phyloP scores from a whole-genome alignment of 2,888 invertebrate genomes.

The Sinohyriopsis cumingii region DNA sequence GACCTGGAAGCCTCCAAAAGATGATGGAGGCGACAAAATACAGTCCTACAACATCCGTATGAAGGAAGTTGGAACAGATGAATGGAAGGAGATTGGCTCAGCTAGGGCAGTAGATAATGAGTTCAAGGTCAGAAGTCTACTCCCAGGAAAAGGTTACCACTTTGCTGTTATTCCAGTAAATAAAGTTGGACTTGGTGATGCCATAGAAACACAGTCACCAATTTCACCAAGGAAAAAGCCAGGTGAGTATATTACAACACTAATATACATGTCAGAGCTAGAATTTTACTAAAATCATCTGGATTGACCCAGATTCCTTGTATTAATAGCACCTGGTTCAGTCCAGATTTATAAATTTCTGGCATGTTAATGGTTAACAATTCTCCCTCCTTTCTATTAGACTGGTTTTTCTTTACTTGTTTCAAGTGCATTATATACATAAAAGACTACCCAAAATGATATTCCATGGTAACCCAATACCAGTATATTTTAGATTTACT shows the following conservation, averaged over 20 bases:
- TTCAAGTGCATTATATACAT: too few relatives aligned
- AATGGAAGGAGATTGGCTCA: slow-evolving; percentile 93
- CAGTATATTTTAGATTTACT: too few relatives aligned
- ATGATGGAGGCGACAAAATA: slow-evolving; percentile 69
- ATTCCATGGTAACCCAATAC: too few relatives aligned
- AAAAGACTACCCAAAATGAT: too few relatives aligned
- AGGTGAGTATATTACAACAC: slow-evolving; percentile 28
- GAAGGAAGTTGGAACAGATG: slow-evolving; percentile 78
- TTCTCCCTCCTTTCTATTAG: too few relatives aligned
- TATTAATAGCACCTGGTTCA: too few relatives aligned
- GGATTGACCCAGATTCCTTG: too few relatives aligned
- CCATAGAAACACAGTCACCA: slow-evolving; percentile 49
- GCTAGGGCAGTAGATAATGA: slow-evolving; percentile 79
- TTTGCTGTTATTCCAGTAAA: slow-evolving; percentile 71
- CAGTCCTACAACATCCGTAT: slow-evolving; percentile 67
- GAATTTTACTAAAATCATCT: too few relatives aligned
- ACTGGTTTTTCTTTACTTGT: too few relatives aligned
- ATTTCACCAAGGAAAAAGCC: slow-evolving; percentile 52
- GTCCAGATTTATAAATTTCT: too few relatives aligned
- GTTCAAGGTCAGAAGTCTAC: slow-evolving; percentile 60
- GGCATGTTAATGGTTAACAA: too few relatives aligned
- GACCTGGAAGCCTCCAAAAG: slow-evolving; percentile 71
- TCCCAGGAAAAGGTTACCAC: slow-evolving; percentile 60
- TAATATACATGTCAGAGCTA: neutral
- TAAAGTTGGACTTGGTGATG: slow-evolving; percentile 54